Conservation (phyloP, 2,113 vertebrate genomes). For the Oreotrochilus melanogaster region DNA sequence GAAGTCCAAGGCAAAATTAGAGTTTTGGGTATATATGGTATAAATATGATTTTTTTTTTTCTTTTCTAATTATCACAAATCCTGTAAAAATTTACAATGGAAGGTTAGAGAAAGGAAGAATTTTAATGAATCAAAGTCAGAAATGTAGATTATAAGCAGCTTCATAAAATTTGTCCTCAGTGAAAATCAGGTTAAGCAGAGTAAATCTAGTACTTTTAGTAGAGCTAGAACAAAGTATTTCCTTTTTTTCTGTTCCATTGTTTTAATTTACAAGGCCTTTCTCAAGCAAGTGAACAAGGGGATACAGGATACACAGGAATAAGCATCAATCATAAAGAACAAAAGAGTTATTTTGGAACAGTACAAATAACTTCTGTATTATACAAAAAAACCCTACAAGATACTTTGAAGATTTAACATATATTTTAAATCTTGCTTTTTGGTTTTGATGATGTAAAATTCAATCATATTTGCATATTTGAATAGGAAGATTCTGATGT, state of each 20-base stretch:
- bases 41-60: background rate
- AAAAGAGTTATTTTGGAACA: background rate
- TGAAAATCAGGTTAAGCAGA: background rate
- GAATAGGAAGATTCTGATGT: background rate
- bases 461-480: background rate
- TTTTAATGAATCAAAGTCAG: background rate
- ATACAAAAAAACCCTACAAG: background rate
- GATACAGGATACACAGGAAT: background rate
- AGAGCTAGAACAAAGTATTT: background rate
- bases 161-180: background rate
- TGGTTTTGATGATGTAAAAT: background rate
- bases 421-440: background rate
- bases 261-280: background rate
- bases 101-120: background rate
- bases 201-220: background rate
- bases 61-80: background rate
- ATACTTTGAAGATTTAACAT: background rate
- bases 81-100: background rate
- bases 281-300: background rate
- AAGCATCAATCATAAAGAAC: background rate
- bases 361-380: background rate
- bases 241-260: background rate
- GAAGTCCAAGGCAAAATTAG: background rate
- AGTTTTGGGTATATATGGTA: background rate
- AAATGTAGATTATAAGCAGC: background rate